These are phyloP conservation scores for Centropyge bicolor DNA, from an alignment of 2,797 vertebrate genomes.

Conservation along the genomic window DNA sequence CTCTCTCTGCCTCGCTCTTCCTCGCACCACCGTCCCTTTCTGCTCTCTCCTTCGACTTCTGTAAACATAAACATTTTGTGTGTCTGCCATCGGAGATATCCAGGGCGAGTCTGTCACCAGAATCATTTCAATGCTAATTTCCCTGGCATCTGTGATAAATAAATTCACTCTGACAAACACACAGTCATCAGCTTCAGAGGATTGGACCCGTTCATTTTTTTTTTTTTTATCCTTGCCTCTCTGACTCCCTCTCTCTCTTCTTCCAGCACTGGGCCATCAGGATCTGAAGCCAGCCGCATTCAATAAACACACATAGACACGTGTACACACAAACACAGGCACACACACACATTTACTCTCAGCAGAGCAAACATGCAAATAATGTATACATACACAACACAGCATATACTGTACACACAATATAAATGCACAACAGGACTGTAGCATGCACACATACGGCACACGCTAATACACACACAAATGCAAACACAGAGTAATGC, in stretches of 20 bases:
- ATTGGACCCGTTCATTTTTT: conserved; percentile 49
- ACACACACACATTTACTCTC: conserved; percentile 49
- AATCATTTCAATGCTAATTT: conserved; percentile 86
- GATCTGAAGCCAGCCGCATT: conserved; percentile 66
- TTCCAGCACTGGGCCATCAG: conserved; percentile 56
- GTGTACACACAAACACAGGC: conserved; percentile 34
- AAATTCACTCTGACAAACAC: conserved; percentile 78
- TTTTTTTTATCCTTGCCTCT: conserved; percentile 39
- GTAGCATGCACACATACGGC: conserved; percentile 4
- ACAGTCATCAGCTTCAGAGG: conserved; percentile 80
- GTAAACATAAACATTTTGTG: conserved; percentile 79
- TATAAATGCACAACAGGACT: conserved; percentile 30
- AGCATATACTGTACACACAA: conserved; percentile 44
- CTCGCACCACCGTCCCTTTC: conserved; percentile 46
- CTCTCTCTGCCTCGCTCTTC: conserved; percentile 25
- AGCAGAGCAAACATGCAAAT: conserved; percentile 60
- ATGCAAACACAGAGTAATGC: neutral
- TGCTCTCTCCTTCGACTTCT: conserved; percentile 49
- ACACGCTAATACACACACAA: neutral
- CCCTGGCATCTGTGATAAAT: conserved; percentile 79
- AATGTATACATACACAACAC: conserved; percentile 41
- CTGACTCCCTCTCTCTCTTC: conserved; percentile 6
- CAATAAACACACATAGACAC: conserved; percentile 55
- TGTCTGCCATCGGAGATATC: conserved; percentile 76
- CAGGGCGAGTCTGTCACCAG: conserved; percentile 73